A percentile compares a stretch with the other conserved stretches of the same genome.
phyloP scores from a whole-genome alignment of 92 coral and sea anemone species.

The Metridium senile region DNA sequence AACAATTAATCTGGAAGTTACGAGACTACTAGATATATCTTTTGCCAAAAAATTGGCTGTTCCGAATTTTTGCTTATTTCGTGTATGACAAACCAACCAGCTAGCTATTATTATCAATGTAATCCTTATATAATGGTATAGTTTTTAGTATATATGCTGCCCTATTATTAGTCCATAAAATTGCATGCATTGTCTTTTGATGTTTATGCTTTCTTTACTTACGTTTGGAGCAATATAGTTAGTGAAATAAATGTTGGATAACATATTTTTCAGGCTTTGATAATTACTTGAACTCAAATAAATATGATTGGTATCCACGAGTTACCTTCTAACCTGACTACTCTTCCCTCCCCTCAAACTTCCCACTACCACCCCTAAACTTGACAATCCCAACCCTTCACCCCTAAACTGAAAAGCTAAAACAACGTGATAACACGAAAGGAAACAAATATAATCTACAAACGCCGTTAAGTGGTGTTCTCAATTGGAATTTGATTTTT shows the following conservation, averaged over 20 bases:
- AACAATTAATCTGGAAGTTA: neutral
- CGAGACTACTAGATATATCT: neutral
- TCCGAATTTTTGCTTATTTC: neutral
- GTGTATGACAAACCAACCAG: neutral
- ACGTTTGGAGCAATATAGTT: neutral
- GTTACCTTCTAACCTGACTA: too few relatives aligned
- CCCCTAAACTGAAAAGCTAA: neutral
- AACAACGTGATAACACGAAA: neutral
- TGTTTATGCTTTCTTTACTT: neutral
- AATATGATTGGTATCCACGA: too few relatives aligned
- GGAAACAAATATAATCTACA: neutral
- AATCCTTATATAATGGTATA: neutral
- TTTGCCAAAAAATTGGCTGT: neutral
- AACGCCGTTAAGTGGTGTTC: neutral
- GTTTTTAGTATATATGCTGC: neutral
- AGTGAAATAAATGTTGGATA: slow-evolving; percentile 1
- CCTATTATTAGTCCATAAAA: neutral
- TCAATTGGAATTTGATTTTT: neutral
- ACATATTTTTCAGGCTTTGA: neutral
- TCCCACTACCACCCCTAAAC: too few relatives aligned
- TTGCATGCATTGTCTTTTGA: slow-evolving; percentile 1
- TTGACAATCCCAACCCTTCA: neutral
- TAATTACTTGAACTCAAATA: too few relatives aligned
- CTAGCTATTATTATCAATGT: neutral
- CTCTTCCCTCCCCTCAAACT: too few relatives aligned